Conservation (phyloP, 2,797 vertebrate genomes). For the Bucorvus abyssinicus region DNA sequence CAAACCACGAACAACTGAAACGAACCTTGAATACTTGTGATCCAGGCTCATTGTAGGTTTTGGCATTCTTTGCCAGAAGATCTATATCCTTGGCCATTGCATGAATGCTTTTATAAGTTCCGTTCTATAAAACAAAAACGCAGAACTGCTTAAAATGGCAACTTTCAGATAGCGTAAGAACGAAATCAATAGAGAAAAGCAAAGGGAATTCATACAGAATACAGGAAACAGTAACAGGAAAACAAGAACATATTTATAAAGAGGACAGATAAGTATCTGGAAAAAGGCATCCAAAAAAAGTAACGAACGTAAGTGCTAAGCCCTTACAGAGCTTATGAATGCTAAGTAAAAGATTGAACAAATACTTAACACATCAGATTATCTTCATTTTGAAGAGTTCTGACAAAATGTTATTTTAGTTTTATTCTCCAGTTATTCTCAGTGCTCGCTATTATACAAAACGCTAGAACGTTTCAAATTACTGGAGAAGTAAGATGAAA, state of each 20-base stretch:
- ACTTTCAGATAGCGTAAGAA: not conserved
- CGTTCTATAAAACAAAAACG: constrained; percentile 76
- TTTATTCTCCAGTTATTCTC: not conserved
- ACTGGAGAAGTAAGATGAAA: not conserved
- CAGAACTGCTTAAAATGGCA: constrained; percentile 6
- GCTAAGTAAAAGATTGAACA: not conserved
- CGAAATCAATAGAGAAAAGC: not conserved
- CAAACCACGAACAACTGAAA: not conserved
- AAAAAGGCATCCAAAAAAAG: not conserved
- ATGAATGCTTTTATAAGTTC: constrained; percentile 89
- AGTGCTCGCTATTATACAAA: not conserved
- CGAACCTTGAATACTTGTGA: constrained; percentile 98
- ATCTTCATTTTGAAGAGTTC: not conserved
- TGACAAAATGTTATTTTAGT: not conserved
- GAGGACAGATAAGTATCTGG: not conserved
- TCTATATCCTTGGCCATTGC: constrained; percentile 97
- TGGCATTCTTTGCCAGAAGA: constrained; percentile 95
- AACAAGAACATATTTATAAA: not conserved
- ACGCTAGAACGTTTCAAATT: not conserved
- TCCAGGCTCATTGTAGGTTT: constrained; percentile 97
- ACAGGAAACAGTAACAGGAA: not conserved
- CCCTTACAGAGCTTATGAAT: not conserved
- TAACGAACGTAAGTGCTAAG: not conserved
- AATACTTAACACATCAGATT: not conserved
- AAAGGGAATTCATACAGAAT: not conserved